Conservation (phyloP, 2,888 invertebrate species). For the Pristionchus exspectatus region DNA sequence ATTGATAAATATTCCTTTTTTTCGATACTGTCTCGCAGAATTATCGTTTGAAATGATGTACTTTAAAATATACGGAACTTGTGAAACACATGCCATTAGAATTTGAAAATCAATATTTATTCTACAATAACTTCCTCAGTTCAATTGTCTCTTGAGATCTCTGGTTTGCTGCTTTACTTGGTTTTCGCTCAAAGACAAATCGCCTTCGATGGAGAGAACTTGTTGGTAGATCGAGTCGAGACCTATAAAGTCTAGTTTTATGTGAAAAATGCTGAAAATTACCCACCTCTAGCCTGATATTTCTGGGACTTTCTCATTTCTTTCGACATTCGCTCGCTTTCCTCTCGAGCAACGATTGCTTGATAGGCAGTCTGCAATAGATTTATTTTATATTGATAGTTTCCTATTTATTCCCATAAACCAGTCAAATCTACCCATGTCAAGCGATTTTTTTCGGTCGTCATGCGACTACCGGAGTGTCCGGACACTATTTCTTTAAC, state of each 20-base stretch:
- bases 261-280: neutral
- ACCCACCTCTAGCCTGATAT: neutral
- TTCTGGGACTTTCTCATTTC: neutral
- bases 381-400: neutral
- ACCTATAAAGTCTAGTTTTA: neutral
- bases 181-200: slow-evolving; percentile 34
- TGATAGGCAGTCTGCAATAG: neutral
- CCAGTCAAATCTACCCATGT: no score
- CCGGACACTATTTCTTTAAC: neutral
- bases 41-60: neutral
- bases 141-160: slow-evolving; percentile 40
- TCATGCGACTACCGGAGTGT: neutral
- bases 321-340: neutral
- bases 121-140: neutral
- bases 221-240: slow-evolving; percentile 20
- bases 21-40: neutral
- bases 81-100: neutral
- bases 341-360: slow-evolving; percentile 3
- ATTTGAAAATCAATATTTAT: neutral
- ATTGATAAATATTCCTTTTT: neutral
- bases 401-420: neutral
- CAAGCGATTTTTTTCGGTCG: no score
- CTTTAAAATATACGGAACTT: neutral
- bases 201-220: slow-evolving; percentile 3
- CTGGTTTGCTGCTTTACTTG: slow-evolving; percentile 1